Base-by-base conservation (phyloP, 2,797 vertebrate species). In the Oreonectes daqikongensis region DNA sequence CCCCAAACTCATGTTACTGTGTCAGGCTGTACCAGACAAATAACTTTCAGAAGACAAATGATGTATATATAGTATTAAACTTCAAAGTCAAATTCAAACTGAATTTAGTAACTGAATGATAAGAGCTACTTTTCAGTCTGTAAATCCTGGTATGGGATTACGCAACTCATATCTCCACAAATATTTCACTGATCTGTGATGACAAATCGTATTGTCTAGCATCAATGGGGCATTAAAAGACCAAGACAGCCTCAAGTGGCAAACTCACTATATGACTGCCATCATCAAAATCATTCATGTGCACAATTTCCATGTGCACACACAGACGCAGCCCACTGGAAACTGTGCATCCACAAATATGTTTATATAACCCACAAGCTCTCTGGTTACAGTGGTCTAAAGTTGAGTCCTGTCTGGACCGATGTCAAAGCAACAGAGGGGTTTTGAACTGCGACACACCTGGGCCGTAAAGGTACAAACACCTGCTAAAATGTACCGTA, bases 391-490 rank as follows among this genome's bases (percentile, higher is more conserved):
- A 46, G 26, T 22, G 38, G 60, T 32, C n/a, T 73, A 26, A 44
- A 68, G 38, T 20, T 53, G 40, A 18, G 83, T 44, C 40, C 50
- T 69, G 76, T 61, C 60, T 44, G 64, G 57, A 75, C 46, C n/a
- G 46, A 75, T 79, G 69, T 72, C 44, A 71, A 70, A 52, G 40
- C 64, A 46, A 35, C 38, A 77, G 50, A 28, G 4, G 44, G 68
- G 55, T 35, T 10, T n/a, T 3, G 59, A 60, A 50, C 30, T 53
- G 64, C 18, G 44, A 64, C 77, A 76, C 65, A 75, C 75, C 69
- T 75, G 81, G 30, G 20, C 66, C 26, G 40, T 74, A 77, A 77
- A 71, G 28, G 35, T 46, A 68, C 48, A 69, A 70, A 67, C 77
- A 82, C 68, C 71, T 79, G 69, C 71, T 52, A 5, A 77, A 30